Conservation (phyloP, 2,113 vertebrate genomes). For the Centrocercus urophasianus region DNA sequence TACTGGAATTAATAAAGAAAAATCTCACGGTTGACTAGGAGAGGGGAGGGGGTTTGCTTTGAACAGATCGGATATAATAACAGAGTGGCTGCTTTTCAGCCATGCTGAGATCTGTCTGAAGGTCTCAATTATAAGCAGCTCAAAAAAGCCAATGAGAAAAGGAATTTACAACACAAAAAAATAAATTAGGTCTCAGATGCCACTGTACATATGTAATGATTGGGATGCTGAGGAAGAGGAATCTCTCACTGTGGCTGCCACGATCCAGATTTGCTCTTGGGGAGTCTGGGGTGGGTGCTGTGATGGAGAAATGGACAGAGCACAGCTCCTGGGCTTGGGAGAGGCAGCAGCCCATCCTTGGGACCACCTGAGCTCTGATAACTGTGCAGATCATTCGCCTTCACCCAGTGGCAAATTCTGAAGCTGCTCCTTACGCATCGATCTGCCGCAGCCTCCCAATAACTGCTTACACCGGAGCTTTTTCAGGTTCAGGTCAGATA, state of each 20-base stretch:
- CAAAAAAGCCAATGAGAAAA: not conserved
- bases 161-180: conserved; percentile 71
- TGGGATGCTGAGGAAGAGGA: conserved; percentile 64
- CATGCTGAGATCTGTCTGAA: conserved; percentile 56
- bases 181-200: conserved; percentile 68
- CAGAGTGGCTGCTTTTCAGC: conserved; percentile 21
- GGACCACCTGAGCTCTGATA: not conserved
- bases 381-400: not conserved
- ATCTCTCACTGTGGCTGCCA: conserved; percentile 36
- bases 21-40: conserved; percentile 49
- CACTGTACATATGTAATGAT: conserved; percentile 62
- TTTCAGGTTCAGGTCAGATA: not conserved
- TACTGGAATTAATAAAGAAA: conserved; percentile 53
- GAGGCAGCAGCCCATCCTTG: accelerated
- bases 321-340: accelerated
- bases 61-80: not conserved
- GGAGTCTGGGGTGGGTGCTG: not conserved
- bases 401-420: not conserved
- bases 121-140: conserved; percentile 67
- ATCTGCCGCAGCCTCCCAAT: not conserved
- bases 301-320: not conserved
- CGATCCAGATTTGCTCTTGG: not conserved
- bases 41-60: not conserved
- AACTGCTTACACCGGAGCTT: not conserved
- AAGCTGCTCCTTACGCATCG: not conserved